These are phyloP conservation scores for Macrophya alboannulata DNA, from an alignment of 2,888 invertebrate species.

Conservation along the genomic window DNA sequence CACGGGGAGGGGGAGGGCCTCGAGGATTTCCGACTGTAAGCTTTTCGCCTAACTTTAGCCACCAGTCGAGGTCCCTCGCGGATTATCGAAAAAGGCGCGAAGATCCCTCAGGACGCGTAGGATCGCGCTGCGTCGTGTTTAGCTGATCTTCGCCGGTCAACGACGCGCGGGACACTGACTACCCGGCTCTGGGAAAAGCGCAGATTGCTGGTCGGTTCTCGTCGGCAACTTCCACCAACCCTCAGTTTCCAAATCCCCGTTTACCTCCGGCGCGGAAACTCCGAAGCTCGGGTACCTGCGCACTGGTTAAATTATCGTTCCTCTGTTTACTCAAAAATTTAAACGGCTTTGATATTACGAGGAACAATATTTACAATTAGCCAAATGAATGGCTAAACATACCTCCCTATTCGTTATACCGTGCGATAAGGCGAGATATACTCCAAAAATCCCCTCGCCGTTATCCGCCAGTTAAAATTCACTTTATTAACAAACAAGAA, in stretches of 20 bases:
- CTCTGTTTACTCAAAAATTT: not conserved
- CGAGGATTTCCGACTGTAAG: not conserved
- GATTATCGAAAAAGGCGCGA: not conserved
- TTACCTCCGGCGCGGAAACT: conserved; percentile 21
- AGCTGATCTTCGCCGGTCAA: conserved; percentile 24
- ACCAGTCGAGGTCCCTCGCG: not conserved
- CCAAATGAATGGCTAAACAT: not conserved
- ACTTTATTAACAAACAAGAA: conserved; percentile 17
- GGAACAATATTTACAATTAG: not conserved
- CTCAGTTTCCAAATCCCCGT: not conserved
- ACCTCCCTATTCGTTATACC: not conserved
- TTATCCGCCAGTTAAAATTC: not conserved
- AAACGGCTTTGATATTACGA: not conserved
- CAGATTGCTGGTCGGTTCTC: not conserved
- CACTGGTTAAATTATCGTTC: not conserved
- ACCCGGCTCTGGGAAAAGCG: conserved; percentile 25
- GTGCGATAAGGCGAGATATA: not conserved
- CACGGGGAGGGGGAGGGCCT: not conserved
- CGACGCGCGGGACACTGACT: conserved; percentile 36
- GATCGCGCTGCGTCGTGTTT: not conserved
- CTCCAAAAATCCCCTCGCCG: not conserved
- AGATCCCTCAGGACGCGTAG: not conserved
- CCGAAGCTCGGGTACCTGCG: conserved; percentile 31
- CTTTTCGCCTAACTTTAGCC: not conserved
- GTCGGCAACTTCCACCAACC: conserved; percentile 22